Evolutionary conservation across 2,888 invertebrate species (phyloP).

Genomic region (Macrophya annulata): DNA sequence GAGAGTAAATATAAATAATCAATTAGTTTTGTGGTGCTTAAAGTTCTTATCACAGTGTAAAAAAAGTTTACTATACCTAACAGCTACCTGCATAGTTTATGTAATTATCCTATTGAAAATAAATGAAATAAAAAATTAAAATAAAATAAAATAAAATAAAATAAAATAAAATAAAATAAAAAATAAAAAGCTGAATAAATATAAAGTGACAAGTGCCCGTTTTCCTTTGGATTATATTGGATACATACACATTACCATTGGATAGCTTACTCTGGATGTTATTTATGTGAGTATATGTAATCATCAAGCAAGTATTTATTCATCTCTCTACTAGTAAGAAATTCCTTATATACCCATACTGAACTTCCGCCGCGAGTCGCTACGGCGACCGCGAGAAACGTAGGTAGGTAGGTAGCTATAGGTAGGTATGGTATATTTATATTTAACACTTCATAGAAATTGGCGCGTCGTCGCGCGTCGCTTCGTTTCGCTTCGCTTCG

Average conservation of each 20-base stretch:
- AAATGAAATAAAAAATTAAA: neutral
- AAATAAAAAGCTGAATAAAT: neutral
- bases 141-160: too few species aligned
- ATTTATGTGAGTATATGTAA: slow-evolving; percentile 52
- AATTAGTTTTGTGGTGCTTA: neutral
- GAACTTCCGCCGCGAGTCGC: slow-evolving; percentile 10
- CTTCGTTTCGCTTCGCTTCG: neutral
- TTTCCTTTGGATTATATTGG: slow-evolving; percentile 73
- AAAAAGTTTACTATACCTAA: neutral
- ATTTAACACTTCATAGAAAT: neutral
- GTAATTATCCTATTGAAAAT: neutral
- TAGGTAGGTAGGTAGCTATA: too few species aligned
- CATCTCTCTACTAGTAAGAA: neutral
- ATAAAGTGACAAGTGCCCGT: slow-evolving; percentile 67
- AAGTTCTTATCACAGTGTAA: slow-evolving; percentile 16
- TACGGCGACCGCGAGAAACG: neutral
- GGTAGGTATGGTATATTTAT: neutral
- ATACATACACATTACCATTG: slow-evolving; percentile 63
- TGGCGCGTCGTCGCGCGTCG: neutral
- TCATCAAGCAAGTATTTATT: neutral
- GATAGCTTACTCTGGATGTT: slow-evolving; percentile 44
- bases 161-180: neutral
- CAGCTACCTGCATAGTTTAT: neutral
- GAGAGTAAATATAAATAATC: neutral
- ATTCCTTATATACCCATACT: neutral